Evolutionary conservation across 2,797 vertebrate genomes (phyloP).

Genomic region (Catharus ustulatus): DNA sequence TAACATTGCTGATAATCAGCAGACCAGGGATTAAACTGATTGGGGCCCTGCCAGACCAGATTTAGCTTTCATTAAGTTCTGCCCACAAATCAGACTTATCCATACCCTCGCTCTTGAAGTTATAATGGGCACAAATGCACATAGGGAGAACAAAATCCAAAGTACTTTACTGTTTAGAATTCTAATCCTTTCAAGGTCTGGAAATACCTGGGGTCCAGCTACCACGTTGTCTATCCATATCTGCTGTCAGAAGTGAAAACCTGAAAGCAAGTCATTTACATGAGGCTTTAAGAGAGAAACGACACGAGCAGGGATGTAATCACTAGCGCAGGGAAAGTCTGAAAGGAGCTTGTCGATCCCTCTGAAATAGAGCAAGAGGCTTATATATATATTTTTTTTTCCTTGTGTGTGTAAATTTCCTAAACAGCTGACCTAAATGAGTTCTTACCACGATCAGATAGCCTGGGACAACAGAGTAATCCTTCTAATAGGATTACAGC

Average conservation of each 20-base stretch:
- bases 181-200: conserved; percentile 45
- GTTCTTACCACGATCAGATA: conserved; percentile 76
- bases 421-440: conserved; percentile 75
- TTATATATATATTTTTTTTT: conserved; percentile 53
- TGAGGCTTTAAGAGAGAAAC: conserved; percentile 40
- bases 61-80: conserved; percentile 65
- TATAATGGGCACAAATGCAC: background rate
- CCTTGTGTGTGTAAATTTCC: conserved; percentile 68
- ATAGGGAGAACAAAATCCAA: conserved; percentile 39
- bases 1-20: conserved; percentile 66
- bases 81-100: conserved; percentile 44
- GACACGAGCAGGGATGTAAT: conserved; percentile 7
- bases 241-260: conserved; percentile 10
- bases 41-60: conserved; percentile 55
- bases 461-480: conserved; percentile 75
- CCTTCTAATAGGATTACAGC: conserved; percentile 79
- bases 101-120: background rate
- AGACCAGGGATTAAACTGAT: conserved; percentile 65
- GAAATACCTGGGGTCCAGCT: conserved; percentile 48
- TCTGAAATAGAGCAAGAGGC: conserved; percentile 55
- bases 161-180: conserved; percentile 41
- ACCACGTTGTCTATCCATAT: background rate
- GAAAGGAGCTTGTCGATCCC: conserved; percentile 43
- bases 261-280: conserved; percentile 61
- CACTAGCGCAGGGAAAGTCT: conserved; percentile 7